These are phyloP conservation scores for Watsonalla binaria DNA, from an alignment of 2,888 invertebrate genomes.

Conservation along the genomic window DNA sequence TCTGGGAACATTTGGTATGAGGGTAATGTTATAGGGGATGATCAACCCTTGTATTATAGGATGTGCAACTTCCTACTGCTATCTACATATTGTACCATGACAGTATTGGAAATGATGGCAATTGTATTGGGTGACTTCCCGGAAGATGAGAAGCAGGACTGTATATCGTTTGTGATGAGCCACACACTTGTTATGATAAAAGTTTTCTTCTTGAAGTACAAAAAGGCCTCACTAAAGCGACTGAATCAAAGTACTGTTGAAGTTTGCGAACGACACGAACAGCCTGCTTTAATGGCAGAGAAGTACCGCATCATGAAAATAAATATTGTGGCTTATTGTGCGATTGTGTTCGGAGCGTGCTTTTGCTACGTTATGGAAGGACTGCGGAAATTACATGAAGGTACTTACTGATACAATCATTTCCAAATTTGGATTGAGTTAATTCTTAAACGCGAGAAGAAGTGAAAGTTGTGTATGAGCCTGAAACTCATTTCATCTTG, in stretches of 20 bases:
- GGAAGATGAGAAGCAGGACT: constrained; percentile 58
- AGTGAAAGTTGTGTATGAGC: no score
- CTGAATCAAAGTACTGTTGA: constrained; percentile 49
- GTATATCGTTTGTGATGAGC: constrained; percentile 56
- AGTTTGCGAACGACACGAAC: constrained; percentile 50
- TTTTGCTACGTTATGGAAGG: constrained; percentile 58
- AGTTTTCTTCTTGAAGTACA: constrained; percentile 44
- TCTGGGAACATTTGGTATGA: constrained; percentile 65
- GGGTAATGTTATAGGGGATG: constrained; percentile 42
- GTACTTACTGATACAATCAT: constrained; percentile 20
- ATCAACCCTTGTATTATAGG: constrained; percentile 43
- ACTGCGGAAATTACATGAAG: constrained; percentile 44
- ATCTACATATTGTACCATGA: constrained; percentile 47
- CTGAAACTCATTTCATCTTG: no score
- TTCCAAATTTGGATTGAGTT: background rate
- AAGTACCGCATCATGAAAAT: constrained; percentile 57
- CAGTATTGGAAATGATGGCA: constrained; percentile 59
- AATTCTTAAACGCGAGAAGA: no score
- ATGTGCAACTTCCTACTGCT: constrained; percentile 35
- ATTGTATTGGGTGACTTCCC: constrained; percentile 53
- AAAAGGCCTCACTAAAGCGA: constrained; percentile 44
- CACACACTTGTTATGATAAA: constrained; percentile 62
- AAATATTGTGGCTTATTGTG: constrained; percentile 47
- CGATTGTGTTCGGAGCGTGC: constrained; percentile 43
- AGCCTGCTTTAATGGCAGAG: constrained; percentile 35